Percentiles rank a stretch among this genome's conserved stretches.
Evolutionary conservation across 2,113 vertebrate genomes (phyloP).

Genomic region (Oryzias melastigma): DNA sequence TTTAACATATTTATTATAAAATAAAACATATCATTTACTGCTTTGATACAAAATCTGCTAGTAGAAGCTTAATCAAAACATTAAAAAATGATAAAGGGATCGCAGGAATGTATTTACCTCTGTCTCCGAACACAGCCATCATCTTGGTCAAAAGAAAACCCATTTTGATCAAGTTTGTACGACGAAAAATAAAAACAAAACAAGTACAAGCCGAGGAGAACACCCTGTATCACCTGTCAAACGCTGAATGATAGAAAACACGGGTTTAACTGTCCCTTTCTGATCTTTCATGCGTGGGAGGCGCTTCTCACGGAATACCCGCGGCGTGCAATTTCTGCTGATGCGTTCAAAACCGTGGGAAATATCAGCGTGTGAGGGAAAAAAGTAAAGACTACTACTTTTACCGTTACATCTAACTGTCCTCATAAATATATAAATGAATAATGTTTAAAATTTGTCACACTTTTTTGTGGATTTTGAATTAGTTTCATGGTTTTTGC

Average conservation of each 20-base stretch:
- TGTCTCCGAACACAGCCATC: conserved; percentile 78
- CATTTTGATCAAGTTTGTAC: conserved; percentile 54
- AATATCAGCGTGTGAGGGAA: background rate
- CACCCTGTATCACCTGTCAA: background rate
- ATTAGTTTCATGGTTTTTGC: no score
- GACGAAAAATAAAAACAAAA: background rate
- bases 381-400: no score
- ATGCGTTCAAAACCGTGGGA: conserved; percentile 24
- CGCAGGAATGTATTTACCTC: conserved; percentile 55
- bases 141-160: conserved; percentile 77
- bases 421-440: no score
- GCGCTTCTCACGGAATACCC: conserved; percentile 9
- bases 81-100: background rate
- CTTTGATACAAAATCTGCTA: background rate
- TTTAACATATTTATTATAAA: background rate
- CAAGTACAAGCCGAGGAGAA: background rate
- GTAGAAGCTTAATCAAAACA: background rate
- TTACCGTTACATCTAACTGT: no score
- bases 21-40: fast-evolving
- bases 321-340: background rate
- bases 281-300: conserved; percentile 16
- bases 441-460: no score
- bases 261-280: background rate
- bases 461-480: no score
- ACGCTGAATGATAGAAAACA: conserved; percentile 10